Evolutionary conservation across 2,797 vertebrate genomes (phyloP).

Genomic region (Erpetoichthys calabaricus): DNA sequence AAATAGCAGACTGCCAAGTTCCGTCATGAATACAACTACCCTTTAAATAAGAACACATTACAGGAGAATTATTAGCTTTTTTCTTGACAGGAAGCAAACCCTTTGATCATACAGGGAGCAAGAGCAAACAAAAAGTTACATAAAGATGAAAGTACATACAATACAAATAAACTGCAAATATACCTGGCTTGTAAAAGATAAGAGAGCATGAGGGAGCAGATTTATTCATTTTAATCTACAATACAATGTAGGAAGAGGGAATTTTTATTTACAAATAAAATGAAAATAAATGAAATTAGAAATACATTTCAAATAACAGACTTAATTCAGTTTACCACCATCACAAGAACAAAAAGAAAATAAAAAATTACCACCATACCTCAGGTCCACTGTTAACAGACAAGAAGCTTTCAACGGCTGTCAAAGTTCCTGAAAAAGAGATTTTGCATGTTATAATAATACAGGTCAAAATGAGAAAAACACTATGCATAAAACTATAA

Average conservation of each 20-base stretch:
- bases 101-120: background rate
- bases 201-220: no score
- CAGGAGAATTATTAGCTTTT: background rate
- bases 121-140: background rate
- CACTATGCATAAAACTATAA: no score
- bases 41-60: slow-evolving; percentile 34
- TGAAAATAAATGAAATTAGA: no score
- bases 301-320: no score
- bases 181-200: no score
- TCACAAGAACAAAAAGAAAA: no score
- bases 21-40: slow-evolving; percentile 69
- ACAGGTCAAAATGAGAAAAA: no score
- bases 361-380: slow-evolving; percentile 31
- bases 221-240: no score
- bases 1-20: slow-evolving; percentile 87
- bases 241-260: no score
- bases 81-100: background rate
- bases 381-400: slow-evolving; percentile 61
- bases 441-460: no score
- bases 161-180: slow-evolving; percentile 19
- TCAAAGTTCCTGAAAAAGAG: slow-evolving; percentile 69
- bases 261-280: no score
- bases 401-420: slow-evolving; percentile 83
- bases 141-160: background rate
- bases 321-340: no score